Evolutionary conservation across 2,113 vertebrate species (phyloP).

Genomic region (Cyanoderma ruficeps): DNA sequence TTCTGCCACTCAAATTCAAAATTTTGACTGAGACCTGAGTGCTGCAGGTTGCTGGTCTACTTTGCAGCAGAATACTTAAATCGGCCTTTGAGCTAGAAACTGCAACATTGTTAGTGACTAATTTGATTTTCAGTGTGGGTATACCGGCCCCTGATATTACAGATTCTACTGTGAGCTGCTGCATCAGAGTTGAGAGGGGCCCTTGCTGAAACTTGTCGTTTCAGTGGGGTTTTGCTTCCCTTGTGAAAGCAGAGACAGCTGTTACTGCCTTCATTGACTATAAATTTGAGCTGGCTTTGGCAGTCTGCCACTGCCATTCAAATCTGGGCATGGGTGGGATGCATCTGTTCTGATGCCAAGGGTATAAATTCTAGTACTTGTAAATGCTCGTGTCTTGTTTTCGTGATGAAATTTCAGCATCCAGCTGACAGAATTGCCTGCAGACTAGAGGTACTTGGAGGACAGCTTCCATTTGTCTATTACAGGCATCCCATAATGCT

Average conservation of each 20-base stretch:
- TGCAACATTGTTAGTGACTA: not conserved
- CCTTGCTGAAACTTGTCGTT: not conserved
- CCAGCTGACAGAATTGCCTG: not conserved
- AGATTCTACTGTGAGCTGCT: not conserved
- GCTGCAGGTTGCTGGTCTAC: not conserved
- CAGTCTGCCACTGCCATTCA: conserved; percentile 10
- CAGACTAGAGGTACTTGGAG: conserved; percentile 1
- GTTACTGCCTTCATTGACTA: not conserved
- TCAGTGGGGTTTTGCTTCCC: not conserved
- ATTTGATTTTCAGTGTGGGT: not conserved
- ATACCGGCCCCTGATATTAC: not conserved
- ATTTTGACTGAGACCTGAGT: not conserved
- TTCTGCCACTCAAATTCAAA: not conserved
- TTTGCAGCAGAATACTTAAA: not conserved
- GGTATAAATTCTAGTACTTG: conserved; percentile 17
- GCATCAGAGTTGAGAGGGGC: not conserved
- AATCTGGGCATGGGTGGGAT: conserved; percentile 11
- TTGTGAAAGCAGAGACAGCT: conserved; percentile 8
- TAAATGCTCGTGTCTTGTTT: conserved; percentile 1
- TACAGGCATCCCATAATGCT: not conserved
- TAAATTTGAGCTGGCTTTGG: conserved; percentile 29
- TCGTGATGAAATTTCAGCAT: conserved; percentile 11
- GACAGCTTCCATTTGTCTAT: not conserved
- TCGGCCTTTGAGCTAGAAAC: not conserved
- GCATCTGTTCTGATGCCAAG: conserved; percentile 27